Conservation (phyloP, 2,797 vertebrate species). For the Sebastes paucispinis region DNA sequence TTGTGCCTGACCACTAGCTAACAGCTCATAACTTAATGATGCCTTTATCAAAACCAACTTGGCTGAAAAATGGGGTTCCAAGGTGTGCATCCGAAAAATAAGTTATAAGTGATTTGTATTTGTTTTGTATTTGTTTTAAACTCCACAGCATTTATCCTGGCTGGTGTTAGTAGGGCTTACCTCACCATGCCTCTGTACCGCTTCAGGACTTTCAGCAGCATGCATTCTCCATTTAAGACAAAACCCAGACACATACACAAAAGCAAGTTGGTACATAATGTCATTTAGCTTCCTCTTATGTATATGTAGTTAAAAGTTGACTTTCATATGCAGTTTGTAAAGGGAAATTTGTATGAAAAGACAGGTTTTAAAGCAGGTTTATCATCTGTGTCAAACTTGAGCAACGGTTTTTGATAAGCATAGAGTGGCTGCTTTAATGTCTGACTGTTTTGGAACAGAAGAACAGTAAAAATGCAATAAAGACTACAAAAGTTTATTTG, state of each 20-base stretch:
- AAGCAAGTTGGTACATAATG: slow-evolving; percentile 25
- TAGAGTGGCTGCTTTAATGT: slow-evolving; percentile 64
- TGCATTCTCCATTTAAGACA: slow-evolving; percentile 7
- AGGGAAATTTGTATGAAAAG: slow-evolving; percentile 55
- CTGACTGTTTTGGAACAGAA: slow-evolving; percentile 81
- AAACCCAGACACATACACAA: background rate
- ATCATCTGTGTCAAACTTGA: slow-evolving; percentile 26
- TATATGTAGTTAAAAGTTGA: slow-evolving; percentile 33
- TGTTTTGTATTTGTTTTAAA: background rate
- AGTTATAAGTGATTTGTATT: slow-evolving; percentile 8
- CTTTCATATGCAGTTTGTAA: slow-evolving; percentile 54
- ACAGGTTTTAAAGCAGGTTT: slow-evolving; percentile 30
- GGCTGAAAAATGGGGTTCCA: background rate
- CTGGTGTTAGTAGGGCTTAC: slow-evolving; percentile 7
- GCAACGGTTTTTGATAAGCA: slow-evolving; percentile 23
- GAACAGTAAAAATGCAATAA: slow-evolving; percentile 82
- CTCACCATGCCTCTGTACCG: background rate
- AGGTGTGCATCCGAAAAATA: background rate
- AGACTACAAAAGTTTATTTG: slow-evolving; percentile 62
- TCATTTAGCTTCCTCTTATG: slow-evolving; percentile 35
- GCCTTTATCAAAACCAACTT: slow-evolving; percentile 55
- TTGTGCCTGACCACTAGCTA: slow-evolving; percentile 34
- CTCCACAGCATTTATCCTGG: background rate
- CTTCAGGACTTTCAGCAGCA: slow-evolving; percentile 37
- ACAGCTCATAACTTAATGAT: slow-evolving; percentile 33